Percentiles rank a stretch among this genome's conserved stretches.
These are phyloP conservation scores for Varecia variegata DNA, from an alignment of 2,797 vertebrate genomes.

Conservation along the genomic window DNA sequence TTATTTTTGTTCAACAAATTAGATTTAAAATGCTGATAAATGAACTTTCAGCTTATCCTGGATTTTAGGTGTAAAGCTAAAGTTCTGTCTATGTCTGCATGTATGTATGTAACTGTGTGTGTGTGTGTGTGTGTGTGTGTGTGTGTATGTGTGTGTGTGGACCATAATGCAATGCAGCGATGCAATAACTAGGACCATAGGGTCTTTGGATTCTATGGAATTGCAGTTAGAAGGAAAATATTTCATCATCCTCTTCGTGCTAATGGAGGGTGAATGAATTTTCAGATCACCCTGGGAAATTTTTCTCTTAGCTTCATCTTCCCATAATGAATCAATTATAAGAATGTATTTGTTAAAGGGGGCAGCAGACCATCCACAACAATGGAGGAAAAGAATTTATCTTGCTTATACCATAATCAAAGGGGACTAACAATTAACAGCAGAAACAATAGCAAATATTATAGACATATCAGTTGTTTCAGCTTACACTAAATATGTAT, in stretches of 20 bases:
- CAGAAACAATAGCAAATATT: too few relatives aligned
- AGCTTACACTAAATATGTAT: background rate
- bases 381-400: too few relatives aligned
- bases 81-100: background rate
- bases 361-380: too few relatives aligned
- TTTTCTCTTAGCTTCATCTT: background rate
- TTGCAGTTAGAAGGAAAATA: background rate
- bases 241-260: background rate
- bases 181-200: background rate
- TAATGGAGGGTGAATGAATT: background rate
- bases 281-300: background rate
- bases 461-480: too few relatives aligned
- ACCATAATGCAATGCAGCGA: background rate
- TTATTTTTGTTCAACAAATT: background rate
- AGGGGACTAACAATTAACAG: too few relatives aligned
- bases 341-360: background rate
- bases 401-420: too few relatives aligned
- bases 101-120: background rate
- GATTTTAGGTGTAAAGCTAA: background rate
- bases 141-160: background rate
- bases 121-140: background rate
- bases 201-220: background rate
- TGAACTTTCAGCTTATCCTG: background rate
- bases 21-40: background rate
- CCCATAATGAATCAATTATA: background rate